Evolutionary conservation across 2,888 invertebrate species (phyloP).

Genomic region (Netelia inedita): DNA sequence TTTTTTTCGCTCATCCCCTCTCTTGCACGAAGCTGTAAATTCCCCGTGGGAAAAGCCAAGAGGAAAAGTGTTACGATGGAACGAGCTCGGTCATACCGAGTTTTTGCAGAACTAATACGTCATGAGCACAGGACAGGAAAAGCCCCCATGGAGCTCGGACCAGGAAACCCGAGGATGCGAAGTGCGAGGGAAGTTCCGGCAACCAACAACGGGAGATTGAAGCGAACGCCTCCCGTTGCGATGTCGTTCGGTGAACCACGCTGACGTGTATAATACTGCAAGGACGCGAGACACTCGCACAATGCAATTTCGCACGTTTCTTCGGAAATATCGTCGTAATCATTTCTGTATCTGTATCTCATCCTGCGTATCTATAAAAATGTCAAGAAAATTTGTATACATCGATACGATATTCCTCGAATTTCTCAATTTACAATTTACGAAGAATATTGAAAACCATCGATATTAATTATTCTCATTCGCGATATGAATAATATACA

Average conservation of each 20-base stretch:
- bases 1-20: neutral
- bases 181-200: neutral
- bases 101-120: constrained; percentile 13
- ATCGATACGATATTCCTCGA: neutral
- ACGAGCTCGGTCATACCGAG: constrained; percentile 25
- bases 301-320: neutral
- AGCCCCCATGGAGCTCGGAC: constrained; percentile 10
- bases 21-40: neutral
- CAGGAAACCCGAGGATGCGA: neutral
- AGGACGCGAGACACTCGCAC: neutral
- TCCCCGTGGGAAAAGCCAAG: neutral
- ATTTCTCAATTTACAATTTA: neutral
- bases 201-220: neutral
- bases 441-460: neutral
- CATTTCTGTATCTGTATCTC: neutral
- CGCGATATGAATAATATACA: too few relatives aligned
- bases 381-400: neutral
- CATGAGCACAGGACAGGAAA: constrained; percentile 38
- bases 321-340: neutral
- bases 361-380: neutral
- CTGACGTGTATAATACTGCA: constrained; percentile 10
- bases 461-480: neutral
- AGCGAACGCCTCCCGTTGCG: constrained; percentile 10
- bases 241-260: constrained; percentile 5
- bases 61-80: neutral